Conservation (phyloP, 1,140 invertebrate species). For the Portunus trituberculatus region DNA sequence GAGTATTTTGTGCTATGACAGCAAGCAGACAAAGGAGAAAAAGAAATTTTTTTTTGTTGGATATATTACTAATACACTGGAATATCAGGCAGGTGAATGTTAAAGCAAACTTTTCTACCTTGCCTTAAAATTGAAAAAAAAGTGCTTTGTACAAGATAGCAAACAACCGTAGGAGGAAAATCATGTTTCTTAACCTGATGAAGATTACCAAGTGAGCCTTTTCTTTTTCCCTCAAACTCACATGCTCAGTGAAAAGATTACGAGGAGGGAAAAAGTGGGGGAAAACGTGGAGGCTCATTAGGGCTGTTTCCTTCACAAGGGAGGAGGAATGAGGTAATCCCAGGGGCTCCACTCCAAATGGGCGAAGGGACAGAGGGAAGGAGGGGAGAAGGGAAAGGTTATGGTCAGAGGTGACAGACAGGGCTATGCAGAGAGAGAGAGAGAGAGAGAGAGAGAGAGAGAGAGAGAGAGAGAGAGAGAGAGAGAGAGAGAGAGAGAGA, state of each 20-base stretch:
- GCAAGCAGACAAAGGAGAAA: too few relatives aligned
- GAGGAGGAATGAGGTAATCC: constrained; percentile 20
- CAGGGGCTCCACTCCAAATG: neutral
- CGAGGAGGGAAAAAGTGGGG: constrained; percentile 26
- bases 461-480: constrained; percentile 16
- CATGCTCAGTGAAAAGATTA: neutral
- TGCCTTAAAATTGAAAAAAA: neutral
- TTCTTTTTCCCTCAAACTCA: constrained; percentile 8
- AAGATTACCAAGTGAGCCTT: neutral
- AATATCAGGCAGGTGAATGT: too few relatives aligned
- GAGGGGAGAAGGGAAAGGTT: neutral
- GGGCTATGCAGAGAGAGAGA: neutral
- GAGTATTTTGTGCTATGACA: too few relatives aligned
- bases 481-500: too few relatives aligned
- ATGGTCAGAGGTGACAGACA: neutral
- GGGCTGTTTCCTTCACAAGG: constrained; percentile 11
- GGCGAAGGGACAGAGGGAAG: neutral
- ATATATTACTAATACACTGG: too few relatives aligned
- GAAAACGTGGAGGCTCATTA: constrained; percentile 7
- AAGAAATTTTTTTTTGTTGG: too few relatives aligned
- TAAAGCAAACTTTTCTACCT: too few relatives aligned
- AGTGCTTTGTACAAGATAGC: neutral
- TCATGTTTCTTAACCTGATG: neutral
- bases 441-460: constrained; percentile 16
- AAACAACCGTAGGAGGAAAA: neutral